Base-by-base conservation (phyloP, 2,113 vertebrate genomes). In the Typhlomys cinereus region DNA sequence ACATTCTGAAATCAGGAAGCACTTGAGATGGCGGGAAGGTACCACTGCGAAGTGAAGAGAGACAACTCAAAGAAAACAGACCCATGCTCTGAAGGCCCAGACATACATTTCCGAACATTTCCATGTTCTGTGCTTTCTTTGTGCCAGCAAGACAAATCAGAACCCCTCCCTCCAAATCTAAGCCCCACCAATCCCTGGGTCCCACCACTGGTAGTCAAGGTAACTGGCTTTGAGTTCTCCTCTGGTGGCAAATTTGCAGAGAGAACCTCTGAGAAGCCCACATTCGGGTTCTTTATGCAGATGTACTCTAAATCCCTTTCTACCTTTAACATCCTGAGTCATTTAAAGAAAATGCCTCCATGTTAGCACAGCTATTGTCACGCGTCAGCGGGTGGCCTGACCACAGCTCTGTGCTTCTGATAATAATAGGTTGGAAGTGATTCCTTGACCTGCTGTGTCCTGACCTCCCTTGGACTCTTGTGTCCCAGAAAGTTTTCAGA, bases 351-450 rank as follows among this genome's bases (percentile, higher is more conserved):
- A 73, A 71, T 71, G 25, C 44, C 88, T 94, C 66, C 31, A 14
- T 76, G 74, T 83, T 87, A 41, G 66, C 71, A 85, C 54, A 81
- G n/a, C 54, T 12, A n/a, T 76, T 93, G 84, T 92, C 67, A 91
- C 48, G 90, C 61, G 85, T 48, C 91, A 91, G 95, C 89, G 79
- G 76, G 94, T 87, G 91, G 67, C 67, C 84, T 94, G 85, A 92
- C 73, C 89, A 89, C 39, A 95, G 91, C 80, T 74, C 67, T 81
- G 84, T 95, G 57, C 71, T 78, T 73, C 54, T 76, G 84, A 84
- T 92, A 94, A 92, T 96, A 96, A 95, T 95, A 95, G 91, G 80
- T 61, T 57, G 18, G 62, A 93, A 93, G 73, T 74, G 39, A 90
- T 89, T 90, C 79, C 67, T 87, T 94, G 96, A 92, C 76, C 84